phyloP scores from a whole-genome alignment of 2,797 vertebrate species.

The Malacoctenus gilli region DNA sequence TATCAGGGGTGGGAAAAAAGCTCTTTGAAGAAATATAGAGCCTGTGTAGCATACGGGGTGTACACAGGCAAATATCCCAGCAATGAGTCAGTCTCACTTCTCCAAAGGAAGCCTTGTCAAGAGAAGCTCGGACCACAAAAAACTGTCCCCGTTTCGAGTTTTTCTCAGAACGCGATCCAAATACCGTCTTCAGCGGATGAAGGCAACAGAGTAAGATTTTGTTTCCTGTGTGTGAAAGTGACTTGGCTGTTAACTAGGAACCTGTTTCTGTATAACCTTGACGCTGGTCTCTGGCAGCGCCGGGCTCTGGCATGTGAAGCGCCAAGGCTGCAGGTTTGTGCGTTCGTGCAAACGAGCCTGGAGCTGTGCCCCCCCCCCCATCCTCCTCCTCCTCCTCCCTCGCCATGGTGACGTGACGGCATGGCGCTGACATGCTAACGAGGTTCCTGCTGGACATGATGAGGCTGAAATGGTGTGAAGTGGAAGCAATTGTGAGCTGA shows the following conservation, averaged over 20 bases:
- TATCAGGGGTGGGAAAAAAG: constrained; percentile 33
- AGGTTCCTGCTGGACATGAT: constrained; percentile 58
- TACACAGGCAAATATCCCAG: constrained; percentile 27
- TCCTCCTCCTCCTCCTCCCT: constrained; percentile 29
- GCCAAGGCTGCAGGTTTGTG: constrained; percentile 26
- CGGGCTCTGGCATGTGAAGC: constrained; percentile 24
- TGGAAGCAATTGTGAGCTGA: constrained; percentile 30
- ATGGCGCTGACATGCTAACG: constrained; percentile 48
- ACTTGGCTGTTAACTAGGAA: constrained; percentile 45
- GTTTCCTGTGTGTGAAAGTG: constrained; percentile 29
- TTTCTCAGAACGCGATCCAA: neutral
- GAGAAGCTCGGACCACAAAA: constrained; percentile 5
- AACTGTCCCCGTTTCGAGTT: constrained; percentile 3
- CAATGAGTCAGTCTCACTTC: constrained; percentile 38
- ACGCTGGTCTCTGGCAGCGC: constrained; percentile 19
- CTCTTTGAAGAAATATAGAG: constrained; percentile 39
- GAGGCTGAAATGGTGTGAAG: constrained; percentile 59
- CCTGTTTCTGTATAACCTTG: constrained; percentile 33
- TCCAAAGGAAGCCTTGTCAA: constrained; percentile 17
- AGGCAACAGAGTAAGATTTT: neutral
- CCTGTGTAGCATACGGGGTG: constrained; percentile 17
- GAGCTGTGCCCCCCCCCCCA: constrained; percentile 39
- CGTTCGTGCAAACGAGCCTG: constrained; percentile 23
- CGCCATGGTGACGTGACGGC: constrained; percentile 31
- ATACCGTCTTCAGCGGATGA: constrained; percentile 9